Evolutionary conservation across 2,797 vertebrate genomes (phyloP).

Genomic region (Diplodus sargus): DNA sequence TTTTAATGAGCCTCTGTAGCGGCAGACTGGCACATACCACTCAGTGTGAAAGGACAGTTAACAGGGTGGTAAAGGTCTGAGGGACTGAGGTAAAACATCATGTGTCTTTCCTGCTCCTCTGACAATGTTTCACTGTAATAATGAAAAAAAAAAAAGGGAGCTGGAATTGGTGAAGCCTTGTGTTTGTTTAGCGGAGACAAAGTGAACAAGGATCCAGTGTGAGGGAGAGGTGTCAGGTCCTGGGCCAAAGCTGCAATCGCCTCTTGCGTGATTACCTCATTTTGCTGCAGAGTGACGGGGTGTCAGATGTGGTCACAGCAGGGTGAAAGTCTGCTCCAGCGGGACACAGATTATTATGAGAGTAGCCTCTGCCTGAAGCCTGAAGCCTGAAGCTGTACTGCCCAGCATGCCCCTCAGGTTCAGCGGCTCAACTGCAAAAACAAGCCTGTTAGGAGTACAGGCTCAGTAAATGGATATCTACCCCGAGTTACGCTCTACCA

Average conservation of each 20-base stretch:
- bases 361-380: constrained; percentile 30
- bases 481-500: constrained; percentile 53
- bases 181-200: constrained; percentile 54
- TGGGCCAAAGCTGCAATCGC: constrained; percentile 57
- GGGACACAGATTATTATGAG: constrained; percentile 48
- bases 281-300: constrained; percentile 70
- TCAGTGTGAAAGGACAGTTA: constrained; percentile 54
- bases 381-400: constrained; percentile 1
- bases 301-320: constrained; percentile 75
- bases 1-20: constrained; percentile 56
- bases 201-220: constrained; percentile 49
- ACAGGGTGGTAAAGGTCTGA: constrained; percentile 25
- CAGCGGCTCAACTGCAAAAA: constrained; percentile 60
- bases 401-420: constrained; percentile 40
- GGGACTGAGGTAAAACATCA: constrained; percentile 18
- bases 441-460: constrained; percentile 47
- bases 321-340: constrained; percentile 67
- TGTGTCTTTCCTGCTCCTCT: constrained; percentile 29
- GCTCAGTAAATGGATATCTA: constrained; percentile 72
- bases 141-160: constrained; percentile 7
- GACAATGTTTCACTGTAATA: constrained; percentile 30
- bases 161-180: constrained; percentile 21
- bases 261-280: constrained; percentile 70
- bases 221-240: constrained; percentile 46
- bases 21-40: constrained; percentile 33